These are phyloP conservation scores for Speoplatyrhinus poulsoni DNA, from an alignment of 2,113 vertebrate genomes.

Conservation along the genomic window DNA sequence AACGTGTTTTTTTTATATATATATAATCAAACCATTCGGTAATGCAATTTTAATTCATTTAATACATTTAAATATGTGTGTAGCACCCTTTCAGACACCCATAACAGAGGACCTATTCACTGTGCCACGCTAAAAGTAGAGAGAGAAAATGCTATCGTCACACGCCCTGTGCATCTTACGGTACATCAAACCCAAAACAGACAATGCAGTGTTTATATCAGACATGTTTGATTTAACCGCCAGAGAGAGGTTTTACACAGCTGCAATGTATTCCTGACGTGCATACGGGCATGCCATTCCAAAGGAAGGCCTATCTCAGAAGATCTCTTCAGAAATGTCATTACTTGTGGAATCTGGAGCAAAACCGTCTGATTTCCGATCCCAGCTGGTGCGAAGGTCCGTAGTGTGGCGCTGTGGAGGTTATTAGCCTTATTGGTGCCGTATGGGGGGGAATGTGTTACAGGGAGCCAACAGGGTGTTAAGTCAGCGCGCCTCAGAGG, in stretches of 20 bases:
- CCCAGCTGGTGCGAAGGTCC: constrained; percentile 9
- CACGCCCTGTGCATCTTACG: too few relatives aligned
- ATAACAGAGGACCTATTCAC: too few relatives aligned
- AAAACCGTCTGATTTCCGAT: not conserved
- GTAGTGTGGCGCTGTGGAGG: not conserved
- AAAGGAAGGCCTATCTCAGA: not conserved
- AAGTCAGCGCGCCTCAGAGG: constrained; percentile 19
- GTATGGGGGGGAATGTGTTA: constrained; percentile 33
- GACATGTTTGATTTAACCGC: too few relatives aligned
- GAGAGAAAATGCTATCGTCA: too few relatives aligned
- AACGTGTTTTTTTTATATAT: too few relatives aligned
- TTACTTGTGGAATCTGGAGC: constrained; percentile 12
- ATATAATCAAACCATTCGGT: too few relatives aligned
- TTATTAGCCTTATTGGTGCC: constrained; percentile 25
- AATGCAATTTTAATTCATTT: too few relatives aligned
- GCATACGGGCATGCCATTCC: constrained; percentile 14
- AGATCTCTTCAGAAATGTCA: constrained; percentile 12
- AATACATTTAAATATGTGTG: too few relatives aligned
- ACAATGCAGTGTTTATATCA: too few relatives aligned
- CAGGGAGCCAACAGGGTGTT: constrained; percentile 30
- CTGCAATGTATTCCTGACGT: not conserved
- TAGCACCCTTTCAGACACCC: too few relatives aligned
- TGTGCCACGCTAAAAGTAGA: too few relatives aligned
- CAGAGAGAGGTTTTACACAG: not conserved
- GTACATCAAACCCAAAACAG: too few relatives aligned